phyloP scores from a whole-genome alignment of 2,888 invertebrate genomes.

The Zhuqinia jingwanae region DNA sequence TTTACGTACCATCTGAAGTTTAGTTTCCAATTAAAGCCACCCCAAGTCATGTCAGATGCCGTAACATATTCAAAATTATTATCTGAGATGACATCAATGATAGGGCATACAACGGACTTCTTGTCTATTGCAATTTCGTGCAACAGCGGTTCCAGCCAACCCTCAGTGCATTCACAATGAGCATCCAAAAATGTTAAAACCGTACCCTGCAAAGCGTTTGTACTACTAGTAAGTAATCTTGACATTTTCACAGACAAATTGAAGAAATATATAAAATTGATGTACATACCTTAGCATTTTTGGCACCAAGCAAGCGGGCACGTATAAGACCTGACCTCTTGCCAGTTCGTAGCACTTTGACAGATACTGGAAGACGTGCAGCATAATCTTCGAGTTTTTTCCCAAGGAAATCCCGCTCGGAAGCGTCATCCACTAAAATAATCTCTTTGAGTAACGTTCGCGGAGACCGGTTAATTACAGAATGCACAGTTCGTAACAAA shows the following conservation, averaged over 20 bases:
- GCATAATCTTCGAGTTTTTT: slow-evolving; percentile 94
- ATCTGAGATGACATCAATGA: slow-evolving; percentile 99
- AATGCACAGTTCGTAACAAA: slow-evolving; percentile 84
- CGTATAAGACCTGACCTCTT: slow-evolving; percentile 97
- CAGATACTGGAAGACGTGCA: slow-evolving; percentile 91
- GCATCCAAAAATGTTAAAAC: slow-evolving; percentile 98
- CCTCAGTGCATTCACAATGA: slow-evolving; percentile 98
- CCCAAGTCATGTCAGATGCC: slow-evolving; percentile 99
- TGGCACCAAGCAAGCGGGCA: slow-evolving; percentile 96
- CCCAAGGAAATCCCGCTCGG: slow-evolving; percentile 96
- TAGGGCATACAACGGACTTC: slow-evolving; percentile 97
- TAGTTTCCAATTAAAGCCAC: slow-evolving; percentile 95
- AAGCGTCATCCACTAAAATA: slow-evolving; percentile 95
- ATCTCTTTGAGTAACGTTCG: slow-evolving; percentile 89
- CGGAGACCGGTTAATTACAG: slow-evolving; percentile 87
- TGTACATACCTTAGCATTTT: slow-evolving; percentile 84
- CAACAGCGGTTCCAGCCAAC: slow-evolving; percentile 98
- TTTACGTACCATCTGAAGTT: slow-evolving; percentile 95
- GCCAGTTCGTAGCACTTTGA: slow-evolving; percentile 93
- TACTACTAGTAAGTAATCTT: too few relatives aligned
- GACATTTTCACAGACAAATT: background rate
- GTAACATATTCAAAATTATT: slow-evolving; percentile 99
- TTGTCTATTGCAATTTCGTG: slow-evolving; percentile 95
- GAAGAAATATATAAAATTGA: background rate
- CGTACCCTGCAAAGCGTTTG: slow-evolving; percentile 86